These are phyloP conservation scores for Eudasyphora cyanicolor DNA, from an alignment of 2,888 invertebrate genomes.

Conservation along the genomic window DNA sequence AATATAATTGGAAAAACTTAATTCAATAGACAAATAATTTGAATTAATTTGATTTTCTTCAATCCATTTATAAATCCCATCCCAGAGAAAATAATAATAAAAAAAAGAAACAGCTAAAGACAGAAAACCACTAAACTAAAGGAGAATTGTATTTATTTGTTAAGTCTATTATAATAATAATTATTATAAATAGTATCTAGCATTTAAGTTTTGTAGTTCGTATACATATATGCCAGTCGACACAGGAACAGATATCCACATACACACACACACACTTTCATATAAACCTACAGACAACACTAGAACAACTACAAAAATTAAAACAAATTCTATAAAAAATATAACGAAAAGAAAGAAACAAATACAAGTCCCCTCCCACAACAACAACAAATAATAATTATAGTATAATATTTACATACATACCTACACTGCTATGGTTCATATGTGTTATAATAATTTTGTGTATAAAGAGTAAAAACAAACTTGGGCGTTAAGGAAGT, in stretches of 20 bases:
- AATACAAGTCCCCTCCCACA: conserved; percentile 46
- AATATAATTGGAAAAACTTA: background rate
- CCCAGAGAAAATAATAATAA: no score
- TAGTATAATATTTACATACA: conserved; percentile 38
- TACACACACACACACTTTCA: conserved; percentile 32
- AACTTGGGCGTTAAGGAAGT: conserved; percentile 62
- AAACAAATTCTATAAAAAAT: conserved; percentile 27
- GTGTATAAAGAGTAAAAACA: conserved; percentile 55
- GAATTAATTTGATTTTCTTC: background rate
- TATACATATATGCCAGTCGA: conserved; percentile 46
- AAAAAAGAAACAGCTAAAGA: conserved; percentile 57
- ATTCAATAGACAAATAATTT: no score
- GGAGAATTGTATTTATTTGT: conserved; percentile 66
- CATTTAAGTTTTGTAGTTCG: conserved; percentile 58
- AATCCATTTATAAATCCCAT: background rate
- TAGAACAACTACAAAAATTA: conserved; percentile 24
- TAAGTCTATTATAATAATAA: background rate
- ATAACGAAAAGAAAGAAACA: no score
- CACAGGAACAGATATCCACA: conserved; percentile 59
- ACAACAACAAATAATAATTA: conserved; percentile 52
- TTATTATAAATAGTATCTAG: conserved; percentile 56
- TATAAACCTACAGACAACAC: conserved; percentile 24
- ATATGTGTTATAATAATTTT: conserved; percentile 41
- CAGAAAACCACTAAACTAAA: conserved; percentile 62
- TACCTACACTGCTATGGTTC: conserved; percentile 60